These are phyloP conservation scores for Pseudomyrmex concolor DNA, from an alignment of 1,140 invertebrate species.

Conservation along the genomic window DNA sequence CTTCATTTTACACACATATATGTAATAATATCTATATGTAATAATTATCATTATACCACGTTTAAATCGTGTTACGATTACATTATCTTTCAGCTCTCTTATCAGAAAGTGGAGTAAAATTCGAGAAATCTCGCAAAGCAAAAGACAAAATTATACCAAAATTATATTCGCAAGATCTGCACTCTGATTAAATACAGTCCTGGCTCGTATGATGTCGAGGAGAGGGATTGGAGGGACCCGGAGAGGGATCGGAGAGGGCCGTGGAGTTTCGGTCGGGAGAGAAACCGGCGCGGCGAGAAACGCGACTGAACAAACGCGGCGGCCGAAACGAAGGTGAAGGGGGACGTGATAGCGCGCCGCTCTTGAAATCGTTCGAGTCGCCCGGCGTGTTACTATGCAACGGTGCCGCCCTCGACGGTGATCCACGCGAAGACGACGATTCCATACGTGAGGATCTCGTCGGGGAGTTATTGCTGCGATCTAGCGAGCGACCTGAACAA, in stretches of 20 bases:
- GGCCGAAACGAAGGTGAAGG: slow-evolving; percentile 69
- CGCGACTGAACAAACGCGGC: slow-evolving; percentile 69
- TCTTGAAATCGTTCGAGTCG: slow-evolving; percentile 72
- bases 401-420: slow-evolving; percentile 75
- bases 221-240: slow-evolving; percentile 65
- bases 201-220: slow-evolving; percentile 82
- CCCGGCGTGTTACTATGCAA: slow-evolving; percentile 83
- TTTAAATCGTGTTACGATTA: too few relatives aligned
- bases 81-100: too few relatives aligned
- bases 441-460: not conserved
- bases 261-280: slow-evolving; percentile 69
- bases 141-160: slow-evolving; percentile 1
- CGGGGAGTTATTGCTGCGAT: not conserved
- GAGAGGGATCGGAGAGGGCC: slow-evolving; percentile 64
- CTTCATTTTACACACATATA: too few relatives aligned
- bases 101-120: not conserved
- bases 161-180: not conserved
- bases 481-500: not conserved
- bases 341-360: slow-evolving; percentile 73
- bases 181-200: slow-evolving; percentile 74
- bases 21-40: too few relatives aligned
- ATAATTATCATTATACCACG: too few relatives aligned
- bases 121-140: not conserved
- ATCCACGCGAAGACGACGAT: slow-evolving; percentile 1
- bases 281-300: slow-evolving; percentile 69